Conservation (phyloP, 1,140 invertebrate species). For the Euura saliciscinereae region DNA sequence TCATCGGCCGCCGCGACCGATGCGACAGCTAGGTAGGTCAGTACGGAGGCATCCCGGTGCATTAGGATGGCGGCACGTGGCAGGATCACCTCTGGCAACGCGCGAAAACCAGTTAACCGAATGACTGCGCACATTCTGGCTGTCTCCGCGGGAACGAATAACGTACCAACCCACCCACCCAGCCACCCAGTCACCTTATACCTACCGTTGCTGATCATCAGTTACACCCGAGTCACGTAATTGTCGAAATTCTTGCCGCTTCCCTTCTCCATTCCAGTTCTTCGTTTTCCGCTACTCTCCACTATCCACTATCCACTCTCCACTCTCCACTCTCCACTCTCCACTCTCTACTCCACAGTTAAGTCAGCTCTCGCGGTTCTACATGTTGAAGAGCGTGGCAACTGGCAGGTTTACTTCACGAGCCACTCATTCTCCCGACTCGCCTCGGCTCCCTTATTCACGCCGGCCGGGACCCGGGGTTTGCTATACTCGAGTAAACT, state of each 20-base stretch:
- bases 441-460: background rate
- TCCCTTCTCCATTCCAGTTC: constrained; percentile 15
- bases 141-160: constrained; percentile 28
- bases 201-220: constrained; percentile 46
- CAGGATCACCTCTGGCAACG: background rate
- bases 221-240: constrained; percentile 56
- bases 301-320: constrained; percentile 23
- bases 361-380: background rate
- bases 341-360: constrained; percentile 15
- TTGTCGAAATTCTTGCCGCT: constrained; percentile 54
- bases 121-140: constrained; percentile 59
- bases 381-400: constrained; percentile 3
- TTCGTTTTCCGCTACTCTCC: constrained; percentile 23
- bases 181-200: background rate
- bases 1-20: no score
- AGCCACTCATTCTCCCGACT: background rate
- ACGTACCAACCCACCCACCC: background rate
- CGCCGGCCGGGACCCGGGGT: background rate
- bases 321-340: constrained; percentile 10
- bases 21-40: no score
- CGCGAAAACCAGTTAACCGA: constrained; percentile 52
- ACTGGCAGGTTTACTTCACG: background rate
- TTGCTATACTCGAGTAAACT: background rate
- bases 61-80: no score
- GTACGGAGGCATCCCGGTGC: no score